Evolutionary conservation across 2,888 invertebrate species (phyloP).

Genomic region (Melanostoma scalare): DNA sequence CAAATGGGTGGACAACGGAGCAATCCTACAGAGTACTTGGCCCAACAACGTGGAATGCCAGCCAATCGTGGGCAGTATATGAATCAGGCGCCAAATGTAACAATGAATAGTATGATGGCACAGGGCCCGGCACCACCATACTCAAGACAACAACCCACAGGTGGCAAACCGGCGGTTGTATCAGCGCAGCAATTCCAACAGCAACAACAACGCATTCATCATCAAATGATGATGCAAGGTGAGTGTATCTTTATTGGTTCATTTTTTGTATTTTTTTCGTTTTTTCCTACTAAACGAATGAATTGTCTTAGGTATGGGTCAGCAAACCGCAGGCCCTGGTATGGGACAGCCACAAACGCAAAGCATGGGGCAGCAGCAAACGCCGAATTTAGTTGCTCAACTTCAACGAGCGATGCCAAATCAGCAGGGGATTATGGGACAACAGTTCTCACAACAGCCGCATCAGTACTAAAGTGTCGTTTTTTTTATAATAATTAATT

Average conservation of each 20-base stretch:
- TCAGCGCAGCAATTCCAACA: conserved; percentile 80
- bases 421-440: conserved; percentile 79
- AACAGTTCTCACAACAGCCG: conserved; percentile 82
- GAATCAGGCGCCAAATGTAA: conserved; percentile 90
- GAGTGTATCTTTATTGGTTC: conserved; percentile 70
- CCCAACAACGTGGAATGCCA: conserved; percentile 78
- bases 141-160: conserved; percentile 83
- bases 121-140: conserved; percentile 91
- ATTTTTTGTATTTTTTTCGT: not conserved
- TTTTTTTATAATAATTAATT: not conserved
- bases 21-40: conserved; percentile 80
- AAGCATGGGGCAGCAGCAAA: conserved; percentile 83
- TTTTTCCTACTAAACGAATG: not conserved
- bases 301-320: conserved; percentile 77
- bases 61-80: conserved; percentile 81
- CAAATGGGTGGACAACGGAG: conserved; percentile 81
- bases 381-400: conserved; percentile 86
- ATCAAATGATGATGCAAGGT: conserved; percentile 87
- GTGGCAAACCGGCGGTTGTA: conserved; percentile 79
- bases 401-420: conserved; percentile 85
- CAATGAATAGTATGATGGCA: conserved; percentile 86
- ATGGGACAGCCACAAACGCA: conserved; percentile 79
- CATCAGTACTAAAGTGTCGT: conserved; percentile 77
- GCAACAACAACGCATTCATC: conserved; percentile 86
- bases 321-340: conserved; percentile 77